phyloP scores from a whole-genome alignment of 2,113 vertebrate species.

The Pollimyrus isidori region DNA sequence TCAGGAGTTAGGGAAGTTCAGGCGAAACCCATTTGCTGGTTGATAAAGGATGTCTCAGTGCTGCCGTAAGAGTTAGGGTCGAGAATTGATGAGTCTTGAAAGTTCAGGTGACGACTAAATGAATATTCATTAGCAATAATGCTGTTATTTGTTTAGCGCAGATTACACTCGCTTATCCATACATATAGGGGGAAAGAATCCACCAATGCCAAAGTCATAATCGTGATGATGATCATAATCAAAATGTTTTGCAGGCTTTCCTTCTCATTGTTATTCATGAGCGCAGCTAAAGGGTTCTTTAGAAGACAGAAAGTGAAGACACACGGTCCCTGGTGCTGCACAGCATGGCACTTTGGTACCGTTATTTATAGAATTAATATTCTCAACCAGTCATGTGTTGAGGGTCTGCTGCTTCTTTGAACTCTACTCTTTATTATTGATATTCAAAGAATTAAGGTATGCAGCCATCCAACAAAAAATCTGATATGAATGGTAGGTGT shows the following conservation, averaged over 20 bases:
- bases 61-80: not conserved
- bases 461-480: not conserved
- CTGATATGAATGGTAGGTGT: not conserved
- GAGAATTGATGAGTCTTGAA: not conserved
- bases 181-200: not conserved
- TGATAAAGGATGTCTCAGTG: not conserved
- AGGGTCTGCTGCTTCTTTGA: not conserved
- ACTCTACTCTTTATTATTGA: not conserved
- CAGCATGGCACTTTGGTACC: not conserved
- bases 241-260: not conserved
- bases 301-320: not conserved
- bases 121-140: not conserved
- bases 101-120: not conserved
- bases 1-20: not conserved
- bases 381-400: not conserved
- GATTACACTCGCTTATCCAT: not conserved
- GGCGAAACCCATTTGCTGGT: not conserved
- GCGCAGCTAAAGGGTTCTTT: not conserved
- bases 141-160: not conserved
- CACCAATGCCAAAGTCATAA: not conserved
- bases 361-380: not conserved
- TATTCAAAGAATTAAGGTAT: not conserved
- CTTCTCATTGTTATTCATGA: constrained; percentile 10
- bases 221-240: not conserved
- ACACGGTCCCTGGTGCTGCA: not conserved